Base-by-base conservation (phyloP, 2,797 vertebrate genomes). In the Tokudaia tokunoshimensis region DNA sequence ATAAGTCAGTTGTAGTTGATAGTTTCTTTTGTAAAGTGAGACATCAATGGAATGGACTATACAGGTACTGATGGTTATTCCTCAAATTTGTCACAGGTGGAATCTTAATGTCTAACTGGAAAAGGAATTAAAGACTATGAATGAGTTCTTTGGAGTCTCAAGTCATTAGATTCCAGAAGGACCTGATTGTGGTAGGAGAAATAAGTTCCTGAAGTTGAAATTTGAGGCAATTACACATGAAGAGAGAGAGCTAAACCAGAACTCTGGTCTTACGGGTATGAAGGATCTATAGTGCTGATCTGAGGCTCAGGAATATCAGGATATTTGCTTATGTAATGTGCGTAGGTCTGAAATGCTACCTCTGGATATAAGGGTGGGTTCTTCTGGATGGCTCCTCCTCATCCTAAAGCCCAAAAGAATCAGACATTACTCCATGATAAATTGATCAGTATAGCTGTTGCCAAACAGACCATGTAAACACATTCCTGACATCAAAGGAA, bases 281-380 rank as follows among this genome's bases (percentile, higher is more conserved):
- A 76, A 86, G 55, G 20, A 31, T 84, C 26, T 52, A 20, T 74
- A 55, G 34, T 29, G 59, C 22, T 87, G n/a, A 79, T 74, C 83
- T 80, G 44, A 89, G 89, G 83, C 72, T 95, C 89, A 78, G 94
- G 93, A 94, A 55, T 61, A 80, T 94, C 89, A 78, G 94, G 91
- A 50, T 67, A 76, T 91, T 96, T 96, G 92, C 67, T 94, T 70
- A 94, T 67, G 52, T 84, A 44, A 65, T 65, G n/a, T 84, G 76
- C 75, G 80, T 95, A 50, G 24, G 34, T 93, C 89, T 88, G 92
- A 79, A 74, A 3, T 93, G 72, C 95, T 97, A 95, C 95, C 81
- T 96, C 96, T 94, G 92, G 55, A 13, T 81, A 22, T 44, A 47
- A 72, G 81, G 76, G 89, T 52, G 29, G 8, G 72, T 97, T 83